These are phyloP conservation scores for Piprites chloris DNA, from an alignment of 2,113 vertebrate genomes.

Conservation along the genomic window DNA sequence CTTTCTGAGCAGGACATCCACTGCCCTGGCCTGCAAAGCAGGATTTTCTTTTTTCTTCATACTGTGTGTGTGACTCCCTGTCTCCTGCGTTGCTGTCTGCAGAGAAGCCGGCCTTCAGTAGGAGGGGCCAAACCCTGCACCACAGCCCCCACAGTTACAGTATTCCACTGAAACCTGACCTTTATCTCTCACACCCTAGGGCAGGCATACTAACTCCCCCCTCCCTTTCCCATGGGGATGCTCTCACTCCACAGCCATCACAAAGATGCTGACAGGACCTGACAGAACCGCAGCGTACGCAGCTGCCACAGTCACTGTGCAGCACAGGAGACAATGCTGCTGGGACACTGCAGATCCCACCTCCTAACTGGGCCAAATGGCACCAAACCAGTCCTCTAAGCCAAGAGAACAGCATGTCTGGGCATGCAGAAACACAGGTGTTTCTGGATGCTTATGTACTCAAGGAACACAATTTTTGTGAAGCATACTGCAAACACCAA, in stretches of 20 bases:
- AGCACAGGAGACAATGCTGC: background rate
- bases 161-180: background rate
- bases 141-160: fast-evolving
- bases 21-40: background rate
- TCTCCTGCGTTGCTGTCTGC: background rate
- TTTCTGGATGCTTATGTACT: background rate
- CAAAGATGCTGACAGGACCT: background rate
- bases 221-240: background rate
- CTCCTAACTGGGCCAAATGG: background rate
- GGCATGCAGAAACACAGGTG: background rate
- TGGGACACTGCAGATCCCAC: background rate
- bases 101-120: background rate
- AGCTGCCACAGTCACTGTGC: background rate
- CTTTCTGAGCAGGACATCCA: background rate
- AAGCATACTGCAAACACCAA: background rate
- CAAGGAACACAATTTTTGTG: background rate
- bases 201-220: background rate
- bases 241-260: background rate
- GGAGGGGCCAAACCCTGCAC: background rate
- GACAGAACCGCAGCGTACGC: background rate
- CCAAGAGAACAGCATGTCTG: background rate
- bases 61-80: background rate
- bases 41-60: background rate
- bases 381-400: background rate
- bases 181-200: background rate